Base-by-base conservation (phyloP, 2,888 invertebrate species). In the Acronicta leporina region DNA sequence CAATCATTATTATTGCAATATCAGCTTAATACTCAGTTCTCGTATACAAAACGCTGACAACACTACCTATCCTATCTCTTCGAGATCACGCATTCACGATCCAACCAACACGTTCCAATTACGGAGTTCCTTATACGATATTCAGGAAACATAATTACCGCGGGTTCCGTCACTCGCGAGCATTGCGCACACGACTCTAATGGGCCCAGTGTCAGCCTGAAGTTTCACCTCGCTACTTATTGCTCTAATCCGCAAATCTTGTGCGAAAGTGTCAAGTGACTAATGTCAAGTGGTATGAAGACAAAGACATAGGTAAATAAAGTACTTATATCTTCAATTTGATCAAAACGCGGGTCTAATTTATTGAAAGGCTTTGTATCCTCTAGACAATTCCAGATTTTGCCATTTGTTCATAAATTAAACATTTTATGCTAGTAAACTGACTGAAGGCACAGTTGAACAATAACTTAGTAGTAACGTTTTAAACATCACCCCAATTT, bases 91-190 rank as follows among this genome's bases (percentile, higher is more conserved):
- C 48, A 15, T 48, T 47, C 44, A 54, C 48, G 63, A 20, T 62
- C 50, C 43, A 54, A 44, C 48, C 58, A 67, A 67, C 63, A 64
- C 55, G 63, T 72, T 71, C 75, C 75, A 76, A 79, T 78, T 74
- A 71, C 73, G 51, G 67, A 76, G 70, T 78, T 74, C 82, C 79
- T 83, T 82, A 81, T 82, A 80, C 77, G 77, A 75, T 80, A 84
- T 86, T 85, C 87, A 83, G 80, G 76, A 74, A 80, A 82, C 85
- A 84, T 87, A 90, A 89, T 90, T 89, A 87, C 82, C 66, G 75
- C 75, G 79, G 75, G 86, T 86, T 77, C 74, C 81, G 87, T 90
- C 91, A 88, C 86, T 91, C 87, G 82, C 72, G 79, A 73, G 68
- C 71, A 58, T 52, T 72, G 64, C 60, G 63, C 62, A 66, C 56